Conservation (phyloP, 2,797 vertebrate species). For the Octomys mimax region DNA sequence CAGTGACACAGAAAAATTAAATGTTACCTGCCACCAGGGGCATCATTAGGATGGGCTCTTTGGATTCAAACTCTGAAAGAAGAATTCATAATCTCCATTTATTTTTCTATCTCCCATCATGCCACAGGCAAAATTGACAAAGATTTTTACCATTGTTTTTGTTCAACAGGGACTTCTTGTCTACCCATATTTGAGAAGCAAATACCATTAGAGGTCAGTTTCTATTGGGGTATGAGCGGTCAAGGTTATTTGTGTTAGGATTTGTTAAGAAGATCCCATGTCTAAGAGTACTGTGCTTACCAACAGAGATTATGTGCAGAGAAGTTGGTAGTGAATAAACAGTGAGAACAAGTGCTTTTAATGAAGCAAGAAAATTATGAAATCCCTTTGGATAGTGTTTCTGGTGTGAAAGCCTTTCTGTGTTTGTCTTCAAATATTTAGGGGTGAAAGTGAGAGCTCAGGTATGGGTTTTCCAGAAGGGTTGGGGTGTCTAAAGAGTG, state of each 20-base stretch:
- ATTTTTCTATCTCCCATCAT: neutral
- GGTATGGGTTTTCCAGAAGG: slow-evolving; percentile 14
- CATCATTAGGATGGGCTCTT: slow-evolving; percentile 74
- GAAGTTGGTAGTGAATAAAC: neutral
- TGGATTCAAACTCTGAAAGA: slow-evolving; percentile 31
- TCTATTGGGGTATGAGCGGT: neutral
- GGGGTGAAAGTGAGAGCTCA: slow-evolving; percentile 16
- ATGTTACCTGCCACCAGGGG: slow-evolving; percentile 75
- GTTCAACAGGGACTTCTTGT: neutral
- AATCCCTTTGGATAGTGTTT: neutral
- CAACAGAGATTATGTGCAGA: neutral
- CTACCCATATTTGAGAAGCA: slow-evolving; percentile 57
- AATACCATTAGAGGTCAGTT: slow-evolving; percentile 45
- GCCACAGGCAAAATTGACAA: neutral
- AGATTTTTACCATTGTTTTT: neutral
- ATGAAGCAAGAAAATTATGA: neutral
- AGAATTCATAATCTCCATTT: slow-evolving; percentile 1
- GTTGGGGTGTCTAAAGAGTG: neutral
- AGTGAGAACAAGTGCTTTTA: neutral
- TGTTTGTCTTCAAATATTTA: slow-evolving; percentile 27
- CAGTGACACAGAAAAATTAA: slow-evolving; percentile 78
- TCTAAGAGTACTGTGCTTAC: neutral
- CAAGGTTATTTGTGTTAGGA: neutral
- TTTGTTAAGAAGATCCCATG: slow-evolving; percentile 41
- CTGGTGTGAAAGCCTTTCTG: neutral